Evolutionary conservation across 2,888 invertebrate genomes (phyloP).

Genomic region (Calameuta pallipes): DNA sequence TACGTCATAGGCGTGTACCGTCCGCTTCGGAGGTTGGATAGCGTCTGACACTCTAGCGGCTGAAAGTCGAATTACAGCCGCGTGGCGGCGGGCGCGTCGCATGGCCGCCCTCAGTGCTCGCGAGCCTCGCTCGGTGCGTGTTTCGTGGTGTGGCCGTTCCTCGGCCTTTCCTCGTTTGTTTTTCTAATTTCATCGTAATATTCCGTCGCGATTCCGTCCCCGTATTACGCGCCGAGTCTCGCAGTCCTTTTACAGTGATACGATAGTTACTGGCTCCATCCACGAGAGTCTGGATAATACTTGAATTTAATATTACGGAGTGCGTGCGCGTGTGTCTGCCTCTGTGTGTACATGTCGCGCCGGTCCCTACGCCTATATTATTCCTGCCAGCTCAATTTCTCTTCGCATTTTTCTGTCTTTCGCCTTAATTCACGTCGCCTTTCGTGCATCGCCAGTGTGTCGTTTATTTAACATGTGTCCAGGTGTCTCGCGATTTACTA

Average conservation of each 20-base stretch:
- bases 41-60: slow-evolving; percentile 17
- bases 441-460: background rate
- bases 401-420: background rate
- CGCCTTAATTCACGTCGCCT: background rate
- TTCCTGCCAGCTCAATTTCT: slow-evolving; percentile 2
- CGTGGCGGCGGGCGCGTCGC: slow-evolving; percentile 49
- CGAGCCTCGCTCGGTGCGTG: slow-evolving; percentile 62
- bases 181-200: slow-evolving; percentile 24
- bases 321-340: slow-evolving; percentile 13
- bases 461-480: background rate
- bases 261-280: background rate
- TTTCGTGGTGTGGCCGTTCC: slow-evolving; percentile 43
- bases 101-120: slow-evolving; percentile 62
- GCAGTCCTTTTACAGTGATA: background rate
- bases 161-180: slow-evolving; percentile 31
- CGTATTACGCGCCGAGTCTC: background rate
- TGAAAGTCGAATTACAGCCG: slow-evolving; percentile 33
- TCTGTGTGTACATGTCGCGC: slow-evolving; percentile 14
- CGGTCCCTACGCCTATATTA: slow-evolving; percentile 7
- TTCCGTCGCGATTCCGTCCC: slow-evolving; percentile 34
- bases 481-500: background rate
- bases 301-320: background rate
- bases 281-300: background rate
- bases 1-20: slow-evolving; percentile 1
- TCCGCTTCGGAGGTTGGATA: slow-evolving; percentile 17